Conservation (phyloP, 2,888 invertebrate species). For the Diogma glabrata region DNA sequence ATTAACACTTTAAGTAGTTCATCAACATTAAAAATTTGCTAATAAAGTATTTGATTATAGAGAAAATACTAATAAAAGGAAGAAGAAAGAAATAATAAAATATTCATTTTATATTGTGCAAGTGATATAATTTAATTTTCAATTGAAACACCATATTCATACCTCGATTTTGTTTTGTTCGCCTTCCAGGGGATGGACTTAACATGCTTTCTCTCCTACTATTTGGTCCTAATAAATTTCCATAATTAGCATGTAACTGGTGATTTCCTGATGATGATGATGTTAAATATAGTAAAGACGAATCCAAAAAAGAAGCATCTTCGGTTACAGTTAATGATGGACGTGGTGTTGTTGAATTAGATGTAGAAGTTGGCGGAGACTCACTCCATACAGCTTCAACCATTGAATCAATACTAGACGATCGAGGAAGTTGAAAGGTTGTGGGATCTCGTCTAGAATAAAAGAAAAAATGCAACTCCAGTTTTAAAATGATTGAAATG, state of each 20-base stretch:
- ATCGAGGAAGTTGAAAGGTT: constrained; percentile 50
- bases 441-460: constrained; percentile 38
- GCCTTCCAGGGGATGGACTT: constrained; percentile 62
- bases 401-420: constrained; percentile 69
- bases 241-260: constrained; percentile 33
- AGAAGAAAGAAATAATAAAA: too few species aligned
- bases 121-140: too few species aligned
- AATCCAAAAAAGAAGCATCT: too few species aligned
- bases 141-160: too few species aligned
- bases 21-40: too few species aligned
- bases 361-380: constrained; percentile 23
- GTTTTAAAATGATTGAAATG: not conserved
- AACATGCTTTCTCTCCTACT: constrained; percentile 48
- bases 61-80: too few species aligned
- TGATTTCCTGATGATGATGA: constrained; percentile 27
- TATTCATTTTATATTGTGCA: too few species aligned
- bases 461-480: constrained; percentile 19
- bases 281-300: constrained; percentile 32
- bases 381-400: constrained; percentile 59
- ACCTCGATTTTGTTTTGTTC: constrained; percentile 64
- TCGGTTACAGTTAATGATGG: constrained; percentile 32
- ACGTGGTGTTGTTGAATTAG: constrained; percentile 21
- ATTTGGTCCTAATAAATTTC: constrained; percentile 26
- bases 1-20: too few species aligned
- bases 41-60: too few species aligned